Evolutionary conservation across 2,888 invertebrate genomes (phyloP), one percentile per base, ranked within the genome.

Genomic region (Euproctis similis): DNA sequence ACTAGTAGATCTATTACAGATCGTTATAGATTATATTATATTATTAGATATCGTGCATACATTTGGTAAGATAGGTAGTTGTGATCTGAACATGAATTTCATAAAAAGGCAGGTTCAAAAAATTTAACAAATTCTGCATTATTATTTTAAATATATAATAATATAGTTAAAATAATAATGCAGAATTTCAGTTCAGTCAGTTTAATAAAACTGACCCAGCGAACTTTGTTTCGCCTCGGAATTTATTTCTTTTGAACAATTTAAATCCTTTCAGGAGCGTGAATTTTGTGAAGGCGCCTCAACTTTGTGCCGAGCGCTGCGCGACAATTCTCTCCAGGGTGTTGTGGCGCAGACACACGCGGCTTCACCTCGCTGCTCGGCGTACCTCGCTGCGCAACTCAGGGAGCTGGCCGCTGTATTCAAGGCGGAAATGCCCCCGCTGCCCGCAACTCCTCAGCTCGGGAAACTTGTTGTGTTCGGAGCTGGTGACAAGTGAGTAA

Each of bases 241-340:
- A 16, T 16, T 16, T 16, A 5, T 16, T 16, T 16, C 4, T 16
- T 16, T 16, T 16, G 4, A 16, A 5, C 16, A 5, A 16, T 16
- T 16, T 16, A 16, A 16, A 16, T 16, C 16, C 7, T 20, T 24
- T 11, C 9, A 93, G 93, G 93, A 94, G 58, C 88, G 92, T 32
- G 91, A 93, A 11, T 90, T 93, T 58, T 93, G 93, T 47, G 81
- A 92, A 42, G 94, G 93, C 1, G 92, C 94, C 0, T 93, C 93
- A 0, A 88, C 91, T 1, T 80, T 94, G 36, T 89, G 89, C 27
- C 88, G 89, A 40, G 86, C 92, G 0, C 77, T 93, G n/a, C 86
- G 87, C 0, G 84, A 85, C 6, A 80, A 88, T 39, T 86, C 89
- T 25, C 69, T 94, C 1, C 86, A 88, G 7, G 94, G 94, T 2